These are phyloP conservation scores for Sebastes baramenuke DNA, from an alignment of 2,797 vertebrate genomes.

Conservation along the genomic window DNA sequence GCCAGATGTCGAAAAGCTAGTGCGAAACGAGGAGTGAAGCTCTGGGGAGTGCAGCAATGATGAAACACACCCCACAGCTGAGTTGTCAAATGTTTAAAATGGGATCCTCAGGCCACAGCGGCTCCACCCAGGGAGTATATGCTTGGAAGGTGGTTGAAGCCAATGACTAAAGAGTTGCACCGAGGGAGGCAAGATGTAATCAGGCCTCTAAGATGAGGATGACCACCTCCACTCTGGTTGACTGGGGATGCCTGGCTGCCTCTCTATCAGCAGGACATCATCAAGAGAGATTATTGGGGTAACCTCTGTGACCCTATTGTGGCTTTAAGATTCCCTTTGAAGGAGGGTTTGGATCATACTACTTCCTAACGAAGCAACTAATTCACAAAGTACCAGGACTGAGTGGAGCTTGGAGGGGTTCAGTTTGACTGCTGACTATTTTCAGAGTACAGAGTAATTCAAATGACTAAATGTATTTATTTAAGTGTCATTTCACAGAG, in stretches of 20 bases:
- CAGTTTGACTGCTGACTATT: background rate
- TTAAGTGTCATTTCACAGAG: background rate
- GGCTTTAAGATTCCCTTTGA: conserved; percentile 82
- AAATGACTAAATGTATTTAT: background rate
- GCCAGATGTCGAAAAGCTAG: conserved; percentile 44
- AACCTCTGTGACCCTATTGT: conserved; percentile 75
- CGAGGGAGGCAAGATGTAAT: conserved; percentile 76
- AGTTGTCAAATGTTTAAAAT: conserved; percentile 77
- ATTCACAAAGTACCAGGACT: conserved; percentile 30
- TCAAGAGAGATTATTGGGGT: conserved; percentile 81
- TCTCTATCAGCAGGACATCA: conserved; percentile 81
- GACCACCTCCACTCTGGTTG: conserved; percentile 67
- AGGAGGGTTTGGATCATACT: conserved; percentile 66
- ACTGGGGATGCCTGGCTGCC: conserved; percentile 70
- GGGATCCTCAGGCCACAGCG: conserved; percentile 64
- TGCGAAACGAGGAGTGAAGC: conserved; percentile 45
- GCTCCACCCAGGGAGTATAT: conserved; percentile 71
- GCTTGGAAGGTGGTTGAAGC: conserved; percentile 63
- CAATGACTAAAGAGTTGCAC: conserved; percentile 56
- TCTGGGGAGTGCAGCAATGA: conserved; percentile 38
- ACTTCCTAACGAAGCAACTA: conserved; percentile 60
- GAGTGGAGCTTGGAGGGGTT: background rate
- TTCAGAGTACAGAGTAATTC: background rate
- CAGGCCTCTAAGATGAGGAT: conserved; percentile 70
- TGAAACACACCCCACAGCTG: conserved; percentile 66